Evolutionary conservation across 1,140 invertebrate species (phyloP).

Genomic region (Ooceraea biroi): DNA sequence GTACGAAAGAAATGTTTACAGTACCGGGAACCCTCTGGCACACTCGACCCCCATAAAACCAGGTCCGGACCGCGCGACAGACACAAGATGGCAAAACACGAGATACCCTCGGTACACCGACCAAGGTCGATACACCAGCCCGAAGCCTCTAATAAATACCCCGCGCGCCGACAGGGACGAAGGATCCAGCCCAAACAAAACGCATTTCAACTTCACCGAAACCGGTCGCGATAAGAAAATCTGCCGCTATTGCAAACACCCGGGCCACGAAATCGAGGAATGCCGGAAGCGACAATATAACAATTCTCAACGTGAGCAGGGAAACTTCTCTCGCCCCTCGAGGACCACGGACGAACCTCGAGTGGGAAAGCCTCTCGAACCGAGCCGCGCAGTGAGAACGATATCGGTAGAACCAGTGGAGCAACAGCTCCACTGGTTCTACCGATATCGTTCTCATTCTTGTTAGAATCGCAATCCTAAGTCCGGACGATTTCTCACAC

Average conservation of each 20-base stretch:
- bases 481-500: neutral
- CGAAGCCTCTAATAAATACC: neutral
- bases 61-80: no score
- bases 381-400: no score
- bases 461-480: no score
- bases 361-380: neutral
- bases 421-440: no score
- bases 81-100: no score
- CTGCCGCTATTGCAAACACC: neutral
- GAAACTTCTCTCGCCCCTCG: neutral
- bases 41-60: no score
- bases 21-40: no score
- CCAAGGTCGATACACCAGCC: no score
- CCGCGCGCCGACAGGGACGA: neutral
- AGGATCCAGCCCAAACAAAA: neutral
- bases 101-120: no score
- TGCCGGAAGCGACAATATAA: neutral
- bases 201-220: neutral
- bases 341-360: neutral
- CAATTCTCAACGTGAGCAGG: neutral
- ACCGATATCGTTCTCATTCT: no score
- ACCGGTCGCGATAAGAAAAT: neutral
- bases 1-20: no score
- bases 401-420: no score
- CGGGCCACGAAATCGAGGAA: neutral